Base-by-base conservation (phyloP, 2,113 vertebrate genomes). In the Myotis yumanensis region DNA sequence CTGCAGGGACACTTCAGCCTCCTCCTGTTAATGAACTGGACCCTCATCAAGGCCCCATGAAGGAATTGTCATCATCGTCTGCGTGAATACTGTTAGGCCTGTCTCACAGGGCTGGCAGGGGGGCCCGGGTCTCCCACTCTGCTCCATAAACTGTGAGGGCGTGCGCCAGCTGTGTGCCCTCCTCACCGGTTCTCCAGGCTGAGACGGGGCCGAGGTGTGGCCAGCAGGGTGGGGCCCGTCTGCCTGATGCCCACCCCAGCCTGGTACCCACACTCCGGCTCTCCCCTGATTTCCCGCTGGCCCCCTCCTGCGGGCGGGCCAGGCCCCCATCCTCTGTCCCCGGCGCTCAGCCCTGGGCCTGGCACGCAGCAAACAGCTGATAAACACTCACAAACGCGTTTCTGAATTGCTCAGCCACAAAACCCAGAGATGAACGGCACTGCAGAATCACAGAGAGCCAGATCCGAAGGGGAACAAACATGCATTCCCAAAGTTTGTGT, bases 401-500 rank as follows among this genome's bases (percentile, higher is more conserved):
- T 85, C 59, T 72, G 37, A 90, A 54, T n/a, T 0, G 17, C 87
- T 87, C 22, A 5, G 52, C 75, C 80, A n/a, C 57, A 48, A 84
- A 69, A 17, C 66, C 72, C 76, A 43, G 28, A 35, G 80, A 86
- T 54, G 4, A 37, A 43, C 51, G 7, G 51, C 15, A 15, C 11
- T 12, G 87, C 59, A 73, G 90, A 72, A 71, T 25, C 25, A 89
- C 75, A 85, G 71, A 83, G 48, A 62, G 75, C 73, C 68, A 77
- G 90, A 69, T 84, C 85, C 16, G 66, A 82, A 59, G 80, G 84
- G 54, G 43, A 35, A 62, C 64, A 82, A 30, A 7, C 82, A 83
- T 4, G 90, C 72, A n/a, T 85, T 72, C 76, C 51, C 89, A 90
- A 91, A 94, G 97, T 75, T 95, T 96, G 76, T 35, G 95, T 97